Percentiles rank a stretch among this genome's conserved stretches.
Conservation (phyloP, 35 echinoderm and acorn worm species). For the Lytechinus variegatus region DNA sequence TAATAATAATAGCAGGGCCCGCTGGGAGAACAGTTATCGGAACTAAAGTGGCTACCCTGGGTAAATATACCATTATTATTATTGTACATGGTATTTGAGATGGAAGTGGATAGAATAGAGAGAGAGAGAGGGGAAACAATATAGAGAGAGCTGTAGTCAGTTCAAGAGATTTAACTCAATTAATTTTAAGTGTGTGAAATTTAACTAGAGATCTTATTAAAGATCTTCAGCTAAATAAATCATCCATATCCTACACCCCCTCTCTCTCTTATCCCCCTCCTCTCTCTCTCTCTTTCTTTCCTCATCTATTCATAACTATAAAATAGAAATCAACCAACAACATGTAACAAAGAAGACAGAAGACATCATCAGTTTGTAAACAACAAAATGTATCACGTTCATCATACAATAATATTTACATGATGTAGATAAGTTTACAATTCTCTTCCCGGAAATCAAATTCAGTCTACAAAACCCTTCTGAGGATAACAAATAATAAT, state of each 20-base stretch:
- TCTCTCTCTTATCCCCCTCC: background rate
- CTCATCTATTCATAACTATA: background rate
- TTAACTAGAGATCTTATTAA: too few relatives aligned
- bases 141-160: too few relatives aligned
- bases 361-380: slow-evolving; percentile 33
- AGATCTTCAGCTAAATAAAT: too few relatives aligned
- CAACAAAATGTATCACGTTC: slow-evolving; percentile 51
- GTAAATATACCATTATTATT: too few relatives aligned
- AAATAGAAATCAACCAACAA: background rate
- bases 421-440: slow-evolving; percentile 30
- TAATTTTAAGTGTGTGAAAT: too few relatives aligned
- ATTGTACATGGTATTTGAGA: too few relatives aligned
- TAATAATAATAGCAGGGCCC: too few relatives aligned
- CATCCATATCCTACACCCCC: background rate
- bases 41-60: too few relatives aligned
- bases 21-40: too few relatives aligned
- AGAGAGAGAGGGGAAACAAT: too few relatives aligned
- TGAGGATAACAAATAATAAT: background rate
- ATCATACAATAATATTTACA: slow-evolving; percentile 56
- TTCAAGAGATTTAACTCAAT: too few relatives aligned
- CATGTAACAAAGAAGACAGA: background rate
- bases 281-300: background rate
- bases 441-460: slow-evolving; percentile 38
- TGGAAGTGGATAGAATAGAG: too few relatives aligned
- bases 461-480: background rate